Base-by-base conservation (phyloP, 2,888 invertebrate species). In the Diarsia rubi region DNA sequence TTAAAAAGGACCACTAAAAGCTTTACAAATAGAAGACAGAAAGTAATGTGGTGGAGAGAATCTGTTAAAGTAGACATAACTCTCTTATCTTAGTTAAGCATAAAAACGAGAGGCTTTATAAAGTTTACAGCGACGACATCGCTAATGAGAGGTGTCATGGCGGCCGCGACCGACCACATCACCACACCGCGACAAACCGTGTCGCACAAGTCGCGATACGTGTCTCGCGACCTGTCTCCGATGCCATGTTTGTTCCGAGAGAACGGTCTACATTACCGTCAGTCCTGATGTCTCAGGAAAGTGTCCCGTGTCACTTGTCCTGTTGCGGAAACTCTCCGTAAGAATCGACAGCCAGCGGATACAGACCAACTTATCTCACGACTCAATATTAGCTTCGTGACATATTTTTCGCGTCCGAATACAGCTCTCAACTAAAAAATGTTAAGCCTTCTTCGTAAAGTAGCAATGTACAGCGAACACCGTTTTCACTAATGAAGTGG, bases 131-230 rank as follows among this genome's bases (percentile, higher is more conserved):
- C 54, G 57, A 19, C 73, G 82, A 74, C 79, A 70, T 47, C 78
- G 80, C 78, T 88, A 88, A 89, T 88, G 88, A 88, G 86, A 79
- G 73, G 75, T 67, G 78, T 76, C 81, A 77, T 49, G 24, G 59
- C 24, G 19, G 63, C 37, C 19, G 27, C 47, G 42, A 27, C 16
- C 59, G 31, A 24, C 65, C 0, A 16, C 54, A 14, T 24, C 21
- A 21, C 47, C 52, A 60, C 68, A 12, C 24, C 47, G 31, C 75
- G 67, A 71, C 60, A 6, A 27, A 57, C 54, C 14, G 27, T 12
- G 52, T 14, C 54, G n/a, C 54, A 54, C 54, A 54, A 24, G 14
- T 57, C 27, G 16, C 9, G 8, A 27, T 16, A 27, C 19, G 9
- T 27, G 27, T 57, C 57, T 57, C 16, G n/a, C 42, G 42, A 62